Conservation (phyloP, 92 coral and sea anemone species). For the Hydrozoanthus gracilis region DNA sequence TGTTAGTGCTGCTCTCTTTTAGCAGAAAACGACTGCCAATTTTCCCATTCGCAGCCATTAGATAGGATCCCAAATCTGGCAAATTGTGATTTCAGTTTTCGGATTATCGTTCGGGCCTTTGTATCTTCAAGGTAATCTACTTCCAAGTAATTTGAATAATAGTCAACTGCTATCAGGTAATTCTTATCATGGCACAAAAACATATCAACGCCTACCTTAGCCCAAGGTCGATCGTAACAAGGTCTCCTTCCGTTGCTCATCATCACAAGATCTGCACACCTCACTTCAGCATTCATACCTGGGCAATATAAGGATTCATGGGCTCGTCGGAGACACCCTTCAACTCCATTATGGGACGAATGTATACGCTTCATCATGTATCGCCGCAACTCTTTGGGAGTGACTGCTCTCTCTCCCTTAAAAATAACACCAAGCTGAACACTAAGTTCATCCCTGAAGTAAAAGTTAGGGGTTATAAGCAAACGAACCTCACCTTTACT, state of each 20-base stretch:
- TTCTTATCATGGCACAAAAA: not conserved
- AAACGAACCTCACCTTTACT: constrained; percentile 11
- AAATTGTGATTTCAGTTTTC: constrained; percentile 32
- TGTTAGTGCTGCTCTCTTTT: too few relatives aligned
- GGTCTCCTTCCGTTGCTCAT: not conserved
- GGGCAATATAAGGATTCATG: constrained; percentile 16
- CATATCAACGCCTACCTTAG: not conserved
- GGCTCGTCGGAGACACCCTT: constrained; percentile 22
- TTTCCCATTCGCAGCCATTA: too few relatives aligned
- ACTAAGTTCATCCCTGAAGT: constrained; percentile 35
- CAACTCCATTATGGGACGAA: constrained; percentile 6
- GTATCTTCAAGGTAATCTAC: constrained; percentile 30
- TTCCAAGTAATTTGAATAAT: constrained; percentile 15
- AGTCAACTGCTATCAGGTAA: constrained; percentile 27
- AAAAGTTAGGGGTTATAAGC: constrained; percentile 15
- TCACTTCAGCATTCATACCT: constrained; percentile 31
- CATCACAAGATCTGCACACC: constrained; percentile 21
- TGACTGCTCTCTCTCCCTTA: constrained; percentile 19
- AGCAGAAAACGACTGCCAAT: too few relatives aligned
- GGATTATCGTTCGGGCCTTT: constrained; percentile 26
- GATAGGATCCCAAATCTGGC: constrained; percentile 36
- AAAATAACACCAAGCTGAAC: constrained; percentile 17
- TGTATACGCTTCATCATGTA: constrained; percentile 27
- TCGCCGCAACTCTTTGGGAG: constrained; percentile 17
- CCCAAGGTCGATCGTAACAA: too few relatives aligned